Conservation (phyloP, 1,140 invertebrate genomes). For the Lepidostoma basale region DNA sequence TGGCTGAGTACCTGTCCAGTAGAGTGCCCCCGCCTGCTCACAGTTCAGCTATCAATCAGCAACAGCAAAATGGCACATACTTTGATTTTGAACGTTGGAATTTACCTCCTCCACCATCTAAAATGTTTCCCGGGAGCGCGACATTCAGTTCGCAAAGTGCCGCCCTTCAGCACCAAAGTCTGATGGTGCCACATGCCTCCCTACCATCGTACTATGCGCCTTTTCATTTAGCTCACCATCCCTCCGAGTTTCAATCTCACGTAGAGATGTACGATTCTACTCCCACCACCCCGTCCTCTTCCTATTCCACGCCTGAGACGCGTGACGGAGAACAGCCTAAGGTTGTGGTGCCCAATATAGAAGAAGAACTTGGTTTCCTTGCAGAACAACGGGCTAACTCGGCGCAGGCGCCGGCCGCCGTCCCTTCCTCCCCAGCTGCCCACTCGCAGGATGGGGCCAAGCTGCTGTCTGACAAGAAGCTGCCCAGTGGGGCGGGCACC, state of each 20-base stretch:
- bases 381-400: slow-evolving; percentile 65
- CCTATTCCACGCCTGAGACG: slow-evolving; percentile 61
- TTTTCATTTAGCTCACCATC: slow-evolving; percentile 69
- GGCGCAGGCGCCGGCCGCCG: slow-evolving; percentile 60
- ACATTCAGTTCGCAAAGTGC: slow-evolving; percentile 63
- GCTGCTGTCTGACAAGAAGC: slow-evolving; percentile 62
- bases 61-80: slow-evolving; percentile 70
- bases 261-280: slow-evolving; percentile 67
- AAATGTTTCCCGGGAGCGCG: slow-evolving; percentile 67
- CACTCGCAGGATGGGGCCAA: slow-evolving; percentile 54
- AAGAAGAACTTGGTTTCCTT: slow-evolving; percentile 82
- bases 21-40: slow-evolving; percentile 75
- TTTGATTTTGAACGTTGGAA: slow-evolving; percentile 79
- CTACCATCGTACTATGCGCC: slow-evolving; percentile 71
- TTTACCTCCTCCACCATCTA: slow-evolving; percentile 67
- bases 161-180: slow-evolving; percentile 68
- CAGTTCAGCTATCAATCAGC: slow-evolving; percentile 66
- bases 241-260: slow-evolving; percentile 66
- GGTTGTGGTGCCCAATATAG: slow-evolving; percentile 84
- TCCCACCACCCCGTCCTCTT: slow-evolving; percentile 51
- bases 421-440: slow-evolving; percentile 55
- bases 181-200: slow-evolving; percentile 69
- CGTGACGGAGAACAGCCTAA: slow-evolving; percentile 73
- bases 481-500: slow-evolving; percentile 68
- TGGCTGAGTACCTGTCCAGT: slow-evolving; percentile 64